phyloP scores from a whole-genome alignment of 2,113 vertebrate species.

The Caloenas nicobarica region DNA sequence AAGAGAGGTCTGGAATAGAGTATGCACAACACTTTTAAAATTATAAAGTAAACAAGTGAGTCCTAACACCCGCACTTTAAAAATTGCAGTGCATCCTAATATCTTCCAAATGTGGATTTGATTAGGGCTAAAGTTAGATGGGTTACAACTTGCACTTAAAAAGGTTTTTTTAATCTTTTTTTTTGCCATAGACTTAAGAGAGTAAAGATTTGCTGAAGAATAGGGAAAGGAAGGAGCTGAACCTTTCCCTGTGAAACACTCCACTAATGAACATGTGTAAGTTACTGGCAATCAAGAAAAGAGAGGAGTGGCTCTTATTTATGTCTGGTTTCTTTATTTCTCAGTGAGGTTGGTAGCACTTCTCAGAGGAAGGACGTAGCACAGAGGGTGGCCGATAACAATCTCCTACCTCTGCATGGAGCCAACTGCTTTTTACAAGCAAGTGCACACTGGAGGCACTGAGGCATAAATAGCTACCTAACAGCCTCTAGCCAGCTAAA shows the following conservation, averaged over 20 bases:
- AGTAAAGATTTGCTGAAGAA: not conserved
- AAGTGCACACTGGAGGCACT: not conserved
- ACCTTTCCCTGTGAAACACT: not conserved
- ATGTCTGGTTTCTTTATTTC: not conserved
- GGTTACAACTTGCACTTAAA: not conserved
- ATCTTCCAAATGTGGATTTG: slow-evolving; percentile 25
- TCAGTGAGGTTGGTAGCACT: not conserved
- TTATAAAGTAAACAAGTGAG: not conserved
- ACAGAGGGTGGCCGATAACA: not conserved
- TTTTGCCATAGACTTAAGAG: not conserved
- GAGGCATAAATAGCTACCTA: not conserved
- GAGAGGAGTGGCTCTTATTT: not conserved
- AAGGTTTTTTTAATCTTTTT: not conserved
- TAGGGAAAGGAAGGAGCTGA: not conserved
- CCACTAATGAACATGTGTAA: not conserved
- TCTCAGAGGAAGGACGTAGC: not conserved
- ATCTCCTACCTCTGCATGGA: not conserved
- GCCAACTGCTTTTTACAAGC: not conserved
- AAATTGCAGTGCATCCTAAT: not conserved
- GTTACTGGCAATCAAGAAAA: not conserved
- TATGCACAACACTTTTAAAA: not conserved
- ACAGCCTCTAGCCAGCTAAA: not conserved
- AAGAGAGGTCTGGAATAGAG: not conserved
- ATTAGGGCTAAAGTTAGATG: not conserved
- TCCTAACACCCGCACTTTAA: not conserved